A percentile compares a stretch with the other conserved stretches of the same genome.
Conservation (phyloP, 1,140 invertebrate genomes). For the Rhagoletis zephyria region DNA sequence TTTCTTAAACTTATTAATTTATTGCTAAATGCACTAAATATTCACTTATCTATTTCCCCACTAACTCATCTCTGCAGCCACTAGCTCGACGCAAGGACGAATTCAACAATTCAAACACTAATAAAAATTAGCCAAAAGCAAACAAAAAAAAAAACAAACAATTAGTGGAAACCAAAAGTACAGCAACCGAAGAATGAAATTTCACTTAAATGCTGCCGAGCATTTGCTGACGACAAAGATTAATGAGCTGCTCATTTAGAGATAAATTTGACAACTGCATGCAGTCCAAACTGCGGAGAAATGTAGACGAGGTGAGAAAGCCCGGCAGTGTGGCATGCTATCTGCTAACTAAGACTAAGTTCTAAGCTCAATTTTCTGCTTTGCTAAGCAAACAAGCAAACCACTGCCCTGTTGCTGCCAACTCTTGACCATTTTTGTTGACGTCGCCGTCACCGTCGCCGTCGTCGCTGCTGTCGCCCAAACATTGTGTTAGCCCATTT, state of each 20-base stretch:
- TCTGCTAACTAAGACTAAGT: not conserved
- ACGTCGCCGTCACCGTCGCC: not conserved
- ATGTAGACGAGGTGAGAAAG: not conserved
- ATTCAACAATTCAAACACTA: not conserved
- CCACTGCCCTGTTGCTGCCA: not conserved
- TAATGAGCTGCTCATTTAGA: slow-evolving; percentile 44
- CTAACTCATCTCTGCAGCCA: too few species aligned
- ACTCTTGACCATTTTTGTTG: slow-evolving; percentile 1
- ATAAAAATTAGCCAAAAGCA: not conserved
- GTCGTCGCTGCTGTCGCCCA: not conserved
- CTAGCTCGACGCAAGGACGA: not conserved
- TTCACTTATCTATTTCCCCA: not conserved
- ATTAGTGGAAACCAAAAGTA: not conserved
- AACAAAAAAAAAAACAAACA: slow-evolving; percentile 24
- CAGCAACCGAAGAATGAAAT: not conserved
- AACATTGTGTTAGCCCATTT: too few species aligned
- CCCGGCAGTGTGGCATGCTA: not conserved
- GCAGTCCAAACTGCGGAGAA: not conserved
- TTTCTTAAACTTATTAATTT: too few species aligned
- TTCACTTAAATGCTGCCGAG: slow-evolving; percentile 26
- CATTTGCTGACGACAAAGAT: slow-evolving; percentile 49
- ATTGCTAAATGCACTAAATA: too few species aligned
- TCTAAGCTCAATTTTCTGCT: slow-evolving; percentile 1
- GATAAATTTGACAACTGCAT: slow-evolving; percentile 42
- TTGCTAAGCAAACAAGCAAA: slow-evolving; percentile 11